A percentile compares a stretch with the other conserved stretches of the same genome.
phyloP scores from a whole-genome alignment of 1,140 invertebrate species.

The Berghia stephanieae region DNA sequence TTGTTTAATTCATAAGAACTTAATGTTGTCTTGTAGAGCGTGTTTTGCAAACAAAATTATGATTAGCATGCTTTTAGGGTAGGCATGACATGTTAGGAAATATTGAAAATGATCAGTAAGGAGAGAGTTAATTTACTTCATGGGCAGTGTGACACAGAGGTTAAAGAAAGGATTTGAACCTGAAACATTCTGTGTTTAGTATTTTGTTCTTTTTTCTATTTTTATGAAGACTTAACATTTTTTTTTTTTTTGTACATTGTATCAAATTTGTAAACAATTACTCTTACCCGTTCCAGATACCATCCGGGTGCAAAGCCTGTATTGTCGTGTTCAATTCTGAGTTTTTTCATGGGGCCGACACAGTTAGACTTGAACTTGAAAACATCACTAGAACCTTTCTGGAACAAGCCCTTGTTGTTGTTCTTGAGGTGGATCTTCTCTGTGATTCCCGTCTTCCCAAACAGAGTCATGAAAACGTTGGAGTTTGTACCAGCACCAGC shows the following conservation, averaged over 20 bases:
- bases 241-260: neutral
- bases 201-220: no score
- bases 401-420: constrained; percentile 50
- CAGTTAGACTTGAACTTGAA: constrained; percentile 61
- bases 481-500: constrained; percentile 62
- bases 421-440: constrained; percentile 59
- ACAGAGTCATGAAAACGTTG: constrained; percentile 64
- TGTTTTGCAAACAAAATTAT: no score
- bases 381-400: constrained; percentile 53
- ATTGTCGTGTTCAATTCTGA: constrained; percentile 67
- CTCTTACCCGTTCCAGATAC: constrained; percentile 65
- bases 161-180: no score
- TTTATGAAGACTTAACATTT: neutral
- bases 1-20: no score
- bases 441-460: constrained; percentile 63
- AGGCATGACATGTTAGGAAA: no score
- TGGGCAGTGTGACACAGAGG: no score
- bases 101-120: no score
- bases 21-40: no score
- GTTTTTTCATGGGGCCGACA: constrained; percentile 65
- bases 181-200: no score
- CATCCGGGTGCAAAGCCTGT: constrained; percentile 65
- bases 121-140: no score
- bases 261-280: neutral
- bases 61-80: no score